Percentiles rank a stretch among this genome's conserved stretches.
phyloP scores from a whole-genome alignment of 2,797 vertebrate species.

The Rhynchotus rufescens region DNA sequence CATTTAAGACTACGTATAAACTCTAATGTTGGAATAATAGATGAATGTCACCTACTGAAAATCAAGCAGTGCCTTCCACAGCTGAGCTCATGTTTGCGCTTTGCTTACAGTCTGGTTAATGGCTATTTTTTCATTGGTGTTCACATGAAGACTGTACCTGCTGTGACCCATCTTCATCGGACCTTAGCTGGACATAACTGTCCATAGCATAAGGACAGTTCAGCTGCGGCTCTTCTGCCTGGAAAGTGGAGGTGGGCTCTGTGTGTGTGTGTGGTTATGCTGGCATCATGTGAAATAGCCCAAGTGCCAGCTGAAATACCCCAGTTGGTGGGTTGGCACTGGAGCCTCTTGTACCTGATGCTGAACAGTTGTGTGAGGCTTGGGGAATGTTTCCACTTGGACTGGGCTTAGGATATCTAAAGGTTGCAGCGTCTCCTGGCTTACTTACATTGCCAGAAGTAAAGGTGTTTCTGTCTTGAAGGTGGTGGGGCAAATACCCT shows the following conservation, averaged over 20 bases:
- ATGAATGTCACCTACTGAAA: constrained; percentile 2
- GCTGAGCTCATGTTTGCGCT: not conserved
- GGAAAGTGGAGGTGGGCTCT: not conserved
- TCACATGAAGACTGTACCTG: not conserved
- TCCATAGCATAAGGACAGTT: not conserved
- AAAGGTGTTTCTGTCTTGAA: not conserved
- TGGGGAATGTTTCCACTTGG: not conserved
- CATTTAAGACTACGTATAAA: not conserved
- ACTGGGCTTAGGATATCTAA: not conserved
- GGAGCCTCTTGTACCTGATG: not conserved
- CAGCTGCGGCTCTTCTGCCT: not conserved
- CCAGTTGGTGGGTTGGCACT: not conserved
- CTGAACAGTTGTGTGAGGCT: rapidly evolving
- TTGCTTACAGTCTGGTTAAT: not conserved
- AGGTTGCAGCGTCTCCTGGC: not conserved
- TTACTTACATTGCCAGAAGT: not conserved
- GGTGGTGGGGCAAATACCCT: not conserved
- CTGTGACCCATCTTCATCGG: not conserved
- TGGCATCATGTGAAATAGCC: not conserved
- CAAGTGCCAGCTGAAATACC: not conserved
- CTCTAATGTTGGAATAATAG: not conserved
- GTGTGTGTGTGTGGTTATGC: not conserved
- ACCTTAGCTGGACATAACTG: not conserved
- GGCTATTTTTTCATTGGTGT: not conserved
- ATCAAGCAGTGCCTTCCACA: not conserved